Conservation (phyloP, 2,113 vertebrate species). For the Pogonocichla stellata region DNA sequence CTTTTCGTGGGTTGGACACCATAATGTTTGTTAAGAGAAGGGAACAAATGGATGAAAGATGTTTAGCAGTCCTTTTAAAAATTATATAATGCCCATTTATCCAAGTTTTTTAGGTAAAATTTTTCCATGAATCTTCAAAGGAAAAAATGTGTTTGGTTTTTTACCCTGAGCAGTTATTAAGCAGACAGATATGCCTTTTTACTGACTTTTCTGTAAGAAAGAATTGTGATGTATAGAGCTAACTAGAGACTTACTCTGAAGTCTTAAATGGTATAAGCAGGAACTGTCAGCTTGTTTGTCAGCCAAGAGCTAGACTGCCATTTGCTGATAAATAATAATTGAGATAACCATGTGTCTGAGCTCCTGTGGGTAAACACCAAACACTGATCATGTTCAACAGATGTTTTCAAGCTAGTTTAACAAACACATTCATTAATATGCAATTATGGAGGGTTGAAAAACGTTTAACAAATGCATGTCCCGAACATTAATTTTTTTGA, state of each 20-base stretch:
- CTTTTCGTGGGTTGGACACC: background rate
- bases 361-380: background rate
- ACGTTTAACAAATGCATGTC: background rate
- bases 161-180: background rate
- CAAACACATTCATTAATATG: background rate
- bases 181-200: background rate
- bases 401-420: background rate
- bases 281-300: background rate
- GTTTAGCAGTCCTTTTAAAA: background rate
- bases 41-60: background rate
- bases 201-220: background rate
- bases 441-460: background rate
- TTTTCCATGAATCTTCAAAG: background rate
- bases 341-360: background rate
- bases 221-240: background rate
- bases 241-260: background rate
- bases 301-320: background rate
- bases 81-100: background rate
- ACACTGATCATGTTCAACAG: background rate
- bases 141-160: background rate
- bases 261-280: background rate
- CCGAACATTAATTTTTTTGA: background rate
- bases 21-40: background rate
- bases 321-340: background rate
- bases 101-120: background rate